phyloP scores from a whole-genome alignment of 2,797 vertebrate genomes.

The Notoglanidium macrostoma region DNA sequence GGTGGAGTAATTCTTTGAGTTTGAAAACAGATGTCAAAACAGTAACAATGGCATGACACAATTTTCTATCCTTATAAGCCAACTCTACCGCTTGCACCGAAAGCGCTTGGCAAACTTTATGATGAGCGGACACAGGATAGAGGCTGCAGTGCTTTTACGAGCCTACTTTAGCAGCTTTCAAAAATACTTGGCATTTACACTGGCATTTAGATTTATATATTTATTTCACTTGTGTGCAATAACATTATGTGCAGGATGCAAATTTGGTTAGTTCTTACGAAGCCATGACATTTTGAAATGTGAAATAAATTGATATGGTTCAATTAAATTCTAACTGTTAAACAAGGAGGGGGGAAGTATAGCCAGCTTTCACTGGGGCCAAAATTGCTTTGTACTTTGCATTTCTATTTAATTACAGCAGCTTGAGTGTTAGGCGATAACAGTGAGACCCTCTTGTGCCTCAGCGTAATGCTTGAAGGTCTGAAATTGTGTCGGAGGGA shows the following conservation, averaged over 20 bases:
- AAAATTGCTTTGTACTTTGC: constrained; percentile 68
- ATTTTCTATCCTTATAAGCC: constrained; percentile 62
- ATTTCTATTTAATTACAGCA: constrained; percentile 68
- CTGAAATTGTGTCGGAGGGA: constrained; percentile 62
- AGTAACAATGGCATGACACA: constrained; percentile 64
- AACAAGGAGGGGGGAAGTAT: constrained; percentile 44
- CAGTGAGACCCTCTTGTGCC: constrained; percentile 65
- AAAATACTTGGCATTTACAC: constrained; percentile 66
- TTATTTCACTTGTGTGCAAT: constrained; percentile 66
- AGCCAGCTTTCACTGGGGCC: constrained; percentile 57
- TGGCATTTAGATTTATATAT: constrained; percentile 71
- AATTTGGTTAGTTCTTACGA: constrained; percentile 66
- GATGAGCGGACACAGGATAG: constrained; percentile 54
- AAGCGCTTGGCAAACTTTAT: constrained; percentile 63
- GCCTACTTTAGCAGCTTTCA: constrained; percentile 62
- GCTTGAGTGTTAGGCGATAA: constrained; percentile 67
- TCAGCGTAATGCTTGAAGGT: constrained; percentile 59
- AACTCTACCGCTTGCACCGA: constrained; percentile 56
- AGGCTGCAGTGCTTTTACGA: constrained; percentile 63
- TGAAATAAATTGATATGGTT: constrained; percentile 70
- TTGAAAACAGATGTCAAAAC: constrained; percentile 64
- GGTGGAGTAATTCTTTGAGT: constrained; percentile 61
- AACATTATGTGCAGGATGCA: constrained; percentile 66
- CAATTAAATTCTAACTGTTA: constrained; percentile 68
- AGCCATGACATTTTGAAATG: constrained; percentile 71